Percentiles rank a stretch among this genome's conserved stretches.
These are phyloP conservation scores for Philantomba maxwellii DNA, from an alignment of 2,113 vertebrate genomes.

Conservation along the genomic window DNA sequence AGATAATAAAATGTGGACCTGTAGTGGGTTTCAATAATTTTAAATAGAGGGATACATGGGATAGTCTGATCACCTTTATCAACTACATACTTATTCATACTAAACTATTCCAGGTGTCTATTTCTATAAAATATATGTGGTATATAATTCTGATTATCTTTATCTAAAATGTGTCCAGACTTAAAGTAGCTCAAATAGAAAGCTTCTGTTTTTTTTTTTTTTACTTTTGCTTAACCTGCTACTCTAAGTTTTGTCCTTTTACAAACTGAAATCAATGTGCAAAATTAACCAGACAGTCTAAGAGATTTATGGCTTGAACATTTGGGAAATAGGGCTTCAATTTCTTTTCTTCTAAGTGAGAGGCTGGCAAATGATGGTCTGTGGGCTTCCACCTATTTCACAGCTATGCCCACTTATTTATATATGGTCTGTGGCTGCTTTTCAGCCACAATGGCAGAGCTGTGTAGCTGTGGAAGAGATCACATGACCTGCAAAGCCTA, in stretches of 20 bases:
- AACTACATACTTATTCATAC: background rate
- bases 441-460: background rate
- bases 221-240: background rate
- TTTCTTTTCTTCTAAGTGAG: slow-evolving; percentile 43
- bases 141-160: slow-evolving; percentile 2
- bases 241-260: background rate
- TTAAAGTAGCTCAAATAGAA: slow-evolving; percentile 5
- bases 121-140: background rate
- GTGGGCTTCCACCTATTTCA: background rate
- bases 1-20: background rate
- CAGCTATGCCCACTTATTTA: background rate
- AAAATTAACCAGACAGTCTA: background rate
- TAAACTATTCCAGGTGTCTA: background rate
- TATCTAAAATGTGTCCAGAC: background rate
- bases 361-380: background rate
- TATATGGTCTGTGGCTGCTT: background rate
- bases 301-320: background rate
- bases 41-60: background rate
- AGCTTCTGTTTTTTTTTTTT: background rate
- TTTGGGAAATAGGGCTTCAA: slow-evolving; percentile 46
- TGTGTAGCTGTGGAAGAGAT: background rate
- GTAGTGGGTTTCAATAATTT: background rate
- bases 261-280: slow-evolving; percentile 16
- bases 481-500: background rate
- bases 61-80: background rate